Base-by-base conservation (phyloP, 2,797 vertebrate genomes). In the Dermochelys coriacea region DNA sequence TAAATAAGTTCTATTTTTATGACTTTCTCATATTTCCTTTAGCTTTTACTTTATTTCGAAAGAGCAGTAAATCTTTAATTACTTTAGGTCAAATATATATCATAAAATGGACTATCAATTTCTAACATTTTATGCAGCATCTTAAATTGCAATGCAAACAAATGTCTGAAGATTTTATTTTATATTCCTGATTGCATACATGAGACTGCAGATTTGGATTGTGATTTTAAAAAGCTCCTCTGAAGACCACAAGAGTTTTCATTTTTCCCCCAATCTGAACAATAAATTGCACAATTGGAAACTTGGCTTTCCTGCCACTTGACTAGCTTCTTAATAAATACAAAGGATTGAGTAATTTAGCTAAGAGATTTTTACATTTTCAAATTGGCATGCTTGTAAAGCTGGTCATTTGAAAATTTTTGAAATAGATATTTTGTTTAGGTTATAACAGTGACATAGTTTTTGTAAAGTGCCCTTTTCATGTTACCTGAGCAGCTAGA, bases 161-260 rank as follows among this genome's bases (percentile, higher is more conserved):
- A 37, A 68, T 68, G 8, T 21, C 21, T 37, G 18, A 68, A 37
- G 34, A 4, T 37, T 19, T 68, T n/a, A 37, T 68, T 37, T n/a
- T 68, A 37, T 68, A 37, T 34, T 68, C n/a, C n/a, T 37, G n/a
- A 10, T 68, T 37, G 64, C n/a, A 68, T 68, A 37, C n/a, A 68
- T 21, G n/a, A 68, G n/a, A 90, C 94, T 90, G 89, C 84, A 83
- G 78, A 8, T 75, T 64, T 80, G 18, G 37, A 77, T 21, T 52
- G 81, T 49, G 11, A 78, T 47, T 90, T 45, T 86, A 93, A 80
- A n/a, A 68, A 85, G 55, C 90, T 95, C 84, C 68, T 93, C 80
- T 80, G 68, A 47, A 41, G 80, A 89, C 90, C 55, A 94, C 88
- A 83, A 91, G 34, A 89, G 80, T 54, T 96, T 82, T 89, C 41